Base-by-base conservation (phyloP, 2,797 vertebrate species). In the Coendou prehensilis region DNA sequence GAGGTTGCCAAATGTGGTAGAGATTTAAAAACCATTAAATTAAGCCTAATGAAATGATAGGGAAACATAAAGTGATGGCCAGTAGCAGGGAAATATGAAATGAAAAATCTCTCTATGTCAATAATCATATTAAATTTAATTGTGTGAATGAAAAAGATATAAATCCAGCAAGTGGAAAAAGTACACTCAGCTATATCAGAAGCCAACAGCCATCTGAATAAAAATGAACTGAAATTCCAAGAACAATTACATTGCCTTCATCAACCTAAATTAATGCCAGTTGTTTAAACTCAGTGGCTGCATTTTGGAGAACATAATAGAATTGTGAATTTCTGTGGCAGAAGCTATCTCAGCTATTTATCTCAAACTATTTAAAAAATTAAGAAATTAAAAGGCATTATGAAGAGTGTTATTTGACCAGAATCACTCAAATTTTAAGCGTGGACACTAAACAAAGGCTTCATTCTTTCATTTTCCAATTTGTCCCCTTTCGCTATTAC, bases 111-210 rank as follows among this genome's bases (percentile, higher is more conserved):
- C 87, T 94, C 91, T 97, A 96, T 93, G 80, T 88, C 82, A 96
- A 94, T 69, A 94, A 84, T 56, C 87, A 83, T 81, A 93, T 97
- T 96, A 97, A 97, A 89, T 96, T 93, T 94, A 97, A 97, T 89
- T 85, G 33, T 79, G 57, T 81, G 82, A 96, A 96, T 95, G 92
- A 95, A 96, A 97, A 96, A 87, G 87, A 86, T 96, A 96, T 95
- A 89, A 93, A 96, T 95, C 41, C 85, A 93, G 20, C 28, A 92
- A 83, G 59, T 89, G 6, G 88, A 94, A 96, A 94, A 61, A 61
- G 37, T 52, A 80, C 69, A 79, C 71, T 91, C 87, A 90, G 61
- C 41, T 87, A 18, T 83, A 47, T 47, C 28, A 59, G 57, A 73
- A 93, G 95, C 89, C 96, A 97, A 90, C 1, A 84, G 75, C 8